Percentiles rank a stretch among this genome's conserved stretches.
Evolutionary conservation across 2,113 vertebrate species (phyloP).

Genomic region (Drymodes brunneopygia): DNA sequence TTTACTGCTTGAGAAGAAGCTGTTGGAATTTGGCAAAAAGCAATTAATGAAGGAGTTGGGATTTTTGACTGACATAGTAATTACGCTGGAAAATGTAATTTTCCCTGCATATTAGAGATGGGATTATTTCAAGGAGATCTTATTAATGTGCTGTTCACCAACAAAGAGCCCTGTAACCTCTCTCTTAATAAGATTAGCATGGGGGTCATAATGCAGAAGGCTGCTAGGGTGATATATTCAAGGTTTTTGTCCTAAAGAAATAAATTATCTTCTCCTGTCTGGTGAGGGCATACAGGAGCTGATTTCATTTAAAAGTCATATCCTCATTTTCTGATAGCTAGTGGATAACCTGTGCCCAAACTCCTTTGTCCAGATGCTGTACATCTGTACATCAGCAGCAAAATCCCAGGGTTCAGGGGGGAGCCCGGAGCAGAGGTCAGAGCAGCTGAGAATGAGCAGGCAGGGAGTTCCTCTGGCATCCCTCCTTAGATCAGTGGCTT

Average conservation of each 20-base stretch:
- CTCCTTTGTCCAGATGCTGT: background rate
- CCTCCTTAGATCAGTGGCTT: background rate
- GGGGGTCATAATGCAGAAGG: conserved; percentile 40
- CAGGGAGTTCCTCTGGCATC: background rate
- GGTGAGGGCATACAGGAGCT: background rate
- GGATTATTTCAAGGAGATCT: conserved; percentile 70
- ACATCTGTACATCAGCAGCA: background rate
- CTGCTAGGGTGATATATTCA: conserved; percentile 39
- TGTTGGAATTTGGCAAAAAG: conserved; percentile 55
- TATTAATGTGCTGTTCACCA: conserved; percentile 63
- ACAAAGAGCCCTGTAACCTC: conserved; percentile 58
- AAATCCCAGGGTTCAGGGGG: background rate
- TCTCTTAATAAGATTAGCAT: conserved; percentile 66
- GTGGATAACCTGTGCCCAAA: background rate
- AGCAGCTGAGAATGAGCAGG: background rate
- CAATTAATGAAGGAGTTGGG: conserved; percentile 56
- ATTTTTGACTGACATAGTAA: conserved; percentile 66
- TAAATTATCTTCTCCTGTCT: conserved; percentile 17
- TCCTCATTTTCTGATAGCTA: background rate
- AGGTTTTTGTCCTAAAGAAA: conserved; percentile 58
- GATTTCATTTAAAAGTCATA: background rate
- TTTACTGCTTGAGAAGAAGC: conserved; percentile 26
- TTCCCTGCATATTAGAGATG: conserved; percentile 63
- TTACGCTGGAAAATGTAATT: conserved; percentile 70
- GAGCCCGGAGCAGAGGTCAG: background rate